These are phyloP conservation scores for Nezara viridula DNA, from an alignment of 2,888 invertebrate species.

Conservation along the genomic window DNA sequence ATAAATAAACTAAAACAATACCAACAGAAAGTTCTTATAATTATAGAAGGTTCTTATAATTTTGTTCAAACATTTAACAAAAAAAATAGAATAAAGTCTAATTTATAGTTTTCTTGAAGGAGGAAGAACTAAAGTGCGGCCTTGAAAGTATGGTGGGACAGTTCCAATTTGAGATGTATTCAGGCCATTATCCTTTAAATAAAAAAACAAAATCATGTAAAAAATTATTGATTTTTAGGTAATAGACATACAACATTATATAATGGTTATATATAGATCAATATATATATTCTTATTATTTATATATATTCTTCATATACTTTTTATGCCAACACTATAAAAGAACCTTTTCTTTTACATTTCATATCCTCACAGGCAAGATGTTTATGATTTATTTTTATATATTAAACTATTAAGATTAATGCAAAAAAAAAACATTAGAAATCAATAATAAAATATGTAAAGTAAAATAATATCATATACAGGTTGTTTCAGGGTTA, in stretches of 20 bases:
- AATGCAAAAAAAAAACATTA: too few species aligned
- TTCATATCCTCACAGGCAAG: too few species aligned
- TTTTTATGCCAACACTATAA: too few species aligned
- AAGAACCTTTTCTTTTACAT: too few species aligned
- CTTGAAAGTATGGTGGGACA: constrained; percentile 40
- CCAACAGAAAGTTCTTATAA: constrained; percentile 12
- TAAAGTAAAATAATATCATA: too few species aligned
- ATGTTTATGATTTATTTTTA: too few species aligned
- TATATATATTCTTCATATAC: background rate
- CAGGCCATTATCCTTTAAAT: constrained; percentile 10
- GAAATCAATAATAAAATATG: too few species aligned
- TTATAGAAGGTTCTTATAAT: background rate
- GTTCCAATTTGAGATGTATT: constrained; percentile 49
- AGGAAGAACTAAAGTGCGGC: constrained; percentile 44
- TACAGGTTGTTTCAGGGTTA: too few species aligned
- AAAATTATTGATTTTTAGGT: background rate
- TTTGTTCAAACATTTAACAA: background rate
- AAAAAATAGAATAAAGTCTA: constrained; percentile 1
- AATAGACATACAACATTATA: background rate
- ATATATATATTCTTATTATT: background rate
- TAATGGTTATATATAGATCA: background rate
- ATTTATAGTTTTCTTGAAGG: constrained; percentile 33
- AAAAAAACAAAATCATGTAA: background rate
- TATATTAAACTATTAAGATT: too few species aligned
- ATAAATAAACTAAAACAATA: background rate